These are phyloP conservation scores for Saimiri boliviensis DNA, from an alignment of 2,113 vertebrate genomes.

Conservation along the genomic window DNA sequence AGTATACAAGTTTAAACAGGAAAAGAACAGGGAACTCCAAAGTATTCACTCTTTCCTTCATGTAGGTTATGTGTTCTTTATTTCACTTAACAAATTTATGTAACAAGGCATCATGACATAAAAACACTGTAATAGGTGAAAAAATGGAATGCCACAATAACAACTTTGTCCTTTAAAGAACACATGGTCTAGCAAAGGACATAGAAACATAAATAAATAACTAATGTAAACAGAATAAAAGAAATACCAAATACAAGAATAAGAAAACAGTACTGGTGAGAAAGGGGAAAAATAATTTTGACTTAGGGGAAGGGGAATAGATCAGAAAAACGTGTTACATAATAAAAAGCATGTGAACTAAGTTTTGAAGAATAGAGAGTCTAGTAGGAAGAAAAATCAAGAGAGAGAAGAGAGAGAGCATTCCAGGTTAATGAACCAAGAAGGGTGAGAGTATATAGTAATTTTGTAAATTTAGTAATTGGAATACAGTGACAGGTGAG, in stretches of 20 bases:
- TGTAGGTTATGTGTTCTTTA: background rate
- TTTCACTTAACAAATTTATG: constrained; percentile 1
- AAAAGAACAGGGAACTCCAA: background rate
- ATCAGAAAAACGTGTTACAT: background rate
- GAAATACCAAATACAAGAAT: background rate
- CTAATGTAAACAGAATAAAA: background rate
- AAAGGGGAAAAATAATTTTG: background rate
- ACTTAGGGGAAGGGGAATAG: background rate
- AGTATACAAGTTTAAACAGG: background rate
- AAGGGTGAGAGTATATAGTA: background rate
- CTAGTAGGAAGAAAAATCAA: background rate
- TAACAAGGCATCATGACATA: constrained; percentile 8
- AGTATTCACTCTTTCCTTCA: background rate
- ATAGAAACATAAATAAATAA: background rate
- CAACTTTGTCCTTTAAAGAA: constrained; percentile 21
- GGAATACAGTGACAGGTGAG: background rate
- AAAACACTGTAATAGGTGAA: background rate
- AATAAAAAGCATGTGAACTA: background rate
- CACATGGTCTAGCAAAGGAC: background rate
- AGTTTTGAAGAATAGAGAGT: background rate
- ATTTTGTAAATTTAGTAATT: background rate
- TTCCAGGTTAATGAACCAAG: background rate
- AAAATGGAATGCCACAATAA: constrained; percentile 19
- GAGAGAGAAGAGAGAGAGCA: background rate
- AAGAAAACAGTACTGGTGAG: background rate